Evolutionary conservation across 2,888 invertebrate genomes (phyloP), one percentile per base, ranked within the genome.

Genomic region (Netelia inedita): DNA sequence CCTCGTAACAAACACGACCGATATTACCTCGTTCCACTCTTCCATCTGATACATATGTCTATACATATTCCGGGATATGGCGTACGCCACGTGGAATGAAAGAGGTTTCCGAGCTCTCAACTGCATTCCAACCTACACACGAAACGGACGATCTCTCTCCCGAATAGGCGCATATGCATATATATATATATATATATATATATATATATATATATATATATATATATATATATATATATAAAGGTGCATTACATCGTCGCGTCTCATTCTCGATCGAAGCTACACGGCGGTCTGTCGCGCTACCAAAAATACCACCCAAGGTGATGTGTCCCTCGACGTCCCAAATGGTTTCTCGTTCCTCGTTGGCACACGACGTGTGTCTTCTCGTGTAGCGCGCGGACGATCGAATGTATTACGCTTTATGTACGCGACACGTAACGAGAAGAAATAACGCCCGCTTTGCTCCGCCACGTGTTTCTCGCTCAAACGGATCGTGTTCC

Each of bases 291-390:
- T 81, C 63, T 55, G 41, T 55, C 28, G n/a, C 3, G 55, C 74
- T 74, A 79, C 74, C 72, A 76, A 79, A 79, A 86, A 87, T 87
- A 75, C 87, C 87, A 88, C 87, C 87, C 87, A 88, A 57, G 85
- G 79, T 86, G 87, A 72, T 65, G 74, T 35, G 14, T 57, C 21
- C 19, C 23, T 43, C 16, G 28, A 55, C 19, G 53, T 78, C 35
- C 43, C 71, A 28, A 79, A 57, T 28, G 61, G 59, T 2, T 50
- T 43, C 41, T 72, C 23, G 65, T 57, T 55, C 21, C 55, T 46
- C 55, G 69, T 16, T 53, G 68, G 76, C 66, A 59, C 66, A 59
- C 19, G 50, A 50, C 59, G 69, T 19, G 65, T 66, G 71, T 65
- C 72, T 65, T 72, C 41, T 43, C 50, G 55, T 61, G 81, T 80